Evolutionary conservation across 2,888 invertebrate species (phyloP).

Genomic region (Allolobophora icterica): DNA sequence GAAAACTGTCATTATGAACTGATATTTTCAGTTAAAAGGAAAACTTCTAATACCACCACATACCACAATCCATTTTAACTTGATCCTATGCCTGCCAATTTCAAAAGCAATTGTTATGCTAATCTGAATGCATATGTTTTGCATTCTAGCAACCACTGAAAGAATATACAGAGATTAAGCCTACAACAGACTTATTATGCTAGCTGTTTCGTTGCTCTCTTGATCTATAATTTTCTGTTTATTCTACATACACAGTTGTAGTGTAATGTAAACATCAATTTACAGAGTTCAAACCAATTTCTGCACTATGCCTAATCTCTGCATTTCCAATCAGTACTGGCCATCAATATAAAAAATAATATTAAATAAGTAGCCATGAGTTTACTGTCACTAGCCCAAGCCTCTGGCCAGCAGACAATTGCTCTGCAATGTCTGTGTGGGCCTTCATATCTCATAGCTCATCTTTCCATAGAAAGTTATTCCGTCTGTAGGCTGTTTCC

Average conservation of each 20-base stretch:
- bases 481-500: too few species aligned
- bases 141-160: background rate
- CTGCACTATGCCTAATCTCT: background rate
- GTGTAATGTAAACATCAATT: background rate
- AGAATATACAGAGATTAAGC: background rate
- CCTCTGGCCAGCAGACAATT: background rate
- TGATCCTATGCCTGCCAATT: background rate
- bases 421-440: too few species aligned
- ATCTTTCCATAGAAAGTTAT: too few species aligned
- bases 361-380: too few species aligned
- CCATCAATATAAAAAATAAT: too few species aligned
- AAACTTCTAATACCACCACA: background rate
- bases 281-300: constrained; percentile 3
- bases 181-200: too few species aligned
- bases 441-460: too few species aligned
- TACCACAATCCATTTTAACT: background rate
- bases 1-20: background rate
- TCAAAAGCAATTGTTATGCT: background rate
- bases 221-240: too few species aligned
- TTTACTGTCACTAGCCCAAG: background rate
- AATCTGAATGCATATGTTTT: background rate
- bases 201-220: too few species aligned
- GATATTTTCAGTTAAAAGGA: background rate
- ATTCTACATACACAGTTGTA: too few species aligned
- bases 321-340: background rate